These are phyloP conservation scores for Basileuterus tristriatus DNA, from an alignment of 2,797 vertebrate genomes.

Conservation along the genomic window DNA sequence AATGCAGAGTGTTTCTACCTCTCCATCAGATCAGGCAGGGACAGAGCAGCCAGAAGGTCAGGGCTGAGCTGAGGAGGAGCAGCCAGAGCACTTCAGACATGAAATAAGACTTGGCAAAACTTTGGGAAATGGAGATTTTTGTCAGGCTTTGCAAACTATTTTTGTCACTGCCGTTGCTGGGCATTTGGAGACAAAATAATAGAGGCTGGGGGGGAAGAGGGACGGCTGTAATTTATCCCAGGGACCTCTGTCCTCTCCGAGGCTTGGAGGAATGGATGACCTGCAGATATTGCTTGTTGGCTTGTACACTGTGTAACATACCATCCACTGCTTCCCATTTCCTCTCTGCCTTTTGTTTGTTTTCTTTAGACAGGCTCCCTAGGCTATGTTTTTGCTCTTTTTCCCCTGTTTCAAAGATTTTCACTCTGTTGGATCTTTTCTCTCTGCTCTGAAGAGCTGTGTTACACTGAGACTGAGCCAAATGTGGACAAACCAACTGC, in stretches of 20 bases:
- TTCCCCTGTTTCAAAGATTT: not conserved
- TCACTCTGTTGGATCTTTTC: not conserved
- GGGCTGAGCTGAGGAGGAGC: not conserved
- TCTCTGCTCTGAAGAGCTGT: not conserved
- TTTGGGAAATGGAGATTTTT: not conserved
- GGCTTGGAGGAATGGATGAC: not conserved
- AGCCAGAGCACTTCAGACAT: not conserved
- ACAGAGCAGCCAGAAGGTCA: not conserved
- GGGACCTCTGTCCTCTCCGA: not conserved
- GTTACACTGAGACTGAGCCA: not conserved
- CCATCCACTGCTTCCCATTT: conserved; percentile 22
- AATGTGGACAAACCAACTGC: fast-evolving
- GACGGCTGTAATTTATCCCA: not conserved
- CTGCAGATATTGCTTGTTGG: conserved; percentile 26
- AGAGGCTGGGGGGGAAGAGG: not conserved
- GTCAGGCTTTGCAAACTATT: conserved; percentile 19
- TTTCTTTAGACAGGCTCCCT: not conserved
- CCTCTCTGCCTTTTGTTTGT: conserved; percentile 30
- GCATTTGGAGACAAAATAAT: conserved; percentile 33
- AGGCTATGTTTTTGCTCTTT: conserved; percentile 18
- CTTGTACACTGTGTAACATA: conserved; percentile 9
- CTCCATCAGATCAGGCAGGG: not conserved
- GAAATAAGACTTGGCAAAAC: conserved; percentile 35
- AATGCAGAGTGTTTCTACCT: not conserved
- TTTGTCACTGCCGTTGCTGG: conserved; percentile 25